A percentile compares a stretch with the other conserved stretches of the same genome.
Evolutionary conservation across 2,113 vertebrate species (phyloP).

Genomic region (rat (Rattus norvegicus)): GRCr8 NC_086024.1:136168001-136168500

Average conservation of each 20-base stretch:
- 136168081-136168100: no score
- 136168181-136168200: no score
- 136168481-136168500: not conserved
- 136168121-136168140: fast-evolving
- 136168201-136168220: constrained; percentile 97
- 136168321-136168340: constrained; percentile 98
- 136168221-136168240: constrained; percentile 97
- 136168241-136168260: constrained; percentile 96
- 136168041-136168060: fast-evolving
- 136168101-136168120: fast-evolving
- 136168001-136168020: not conserved
- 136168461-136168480: not conserved
- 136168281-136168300: constrained; percentile 96
- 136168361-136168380: fast-evolving
- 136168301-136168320: constrained; percentile 95
- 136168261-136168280: constrained; percentile 96
- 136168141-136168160: not conserved
- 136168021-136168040: not conserved
- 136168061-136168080: no score
- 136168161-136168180: not conserved
- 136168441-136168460: fast-evolving
- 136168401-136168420: not conserved
- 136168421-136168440: not conserved
- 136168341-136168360: constrained; percentile 85
- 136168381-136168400: no score